Evolutionary conservation across 2,888 invertebrate species (phyloP).

Genomic region (Noctua comes): DNA sequence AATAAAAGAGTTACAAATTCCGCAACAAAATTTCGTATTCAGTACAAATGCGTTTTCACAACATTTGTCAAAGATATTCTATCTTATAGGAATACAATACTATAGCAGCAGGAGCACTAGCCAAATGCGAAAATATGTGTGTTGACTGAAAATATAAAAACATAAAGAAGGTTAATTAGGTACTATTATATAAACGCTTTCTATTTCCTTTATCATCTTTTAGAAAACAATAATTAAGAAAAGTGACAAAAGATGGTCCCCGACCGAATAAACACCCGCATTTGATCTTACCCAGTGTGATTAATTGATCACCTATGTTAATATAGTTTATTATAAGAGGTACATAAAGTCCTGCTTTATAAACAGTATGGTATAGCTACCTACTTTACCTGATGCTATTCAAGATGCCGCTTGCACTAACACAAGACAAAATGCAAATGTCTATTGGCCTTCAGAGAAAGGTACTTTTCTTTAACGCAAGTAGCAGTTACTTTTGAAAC

Average conservation of each 20-base stretch:
- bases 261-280: neutral
- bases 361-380: neutral
- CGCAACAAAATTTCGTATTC: constrained; percentile 34
- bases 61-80: constrained; percentile 23
- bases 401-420: constrained; percentile 20
- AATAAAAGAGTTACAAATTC: constrained; percentile 33
- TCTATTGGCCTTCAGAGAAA: constrained; percentile 35
- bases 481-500: constrained; percentile 50
- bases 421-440: constrained; percentile 46
- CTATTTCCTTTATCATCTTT: neutral
- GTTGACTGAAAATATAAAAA: neutral
- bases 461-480: constrained; percentile 25
- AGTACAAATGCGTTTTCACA: constrained; percentile 22
- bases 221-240: neutral
- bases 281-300: neutral
- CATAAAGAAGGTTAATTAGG: neutral
- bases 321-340: neutral
- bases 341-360: neutral
- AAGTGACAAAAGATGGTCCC: neutral
- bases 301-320: neutral
- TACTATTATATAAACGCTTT: neutral
- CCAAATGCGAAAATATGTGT: neutral
- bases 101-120: neutral
- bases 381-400: neutral
- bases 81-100: neutral